Evolutionary conservation across 1,140 invertebrate genomes (phyloP).

Genomic region (Carcinoscorpius rotundicauda): DNA sequence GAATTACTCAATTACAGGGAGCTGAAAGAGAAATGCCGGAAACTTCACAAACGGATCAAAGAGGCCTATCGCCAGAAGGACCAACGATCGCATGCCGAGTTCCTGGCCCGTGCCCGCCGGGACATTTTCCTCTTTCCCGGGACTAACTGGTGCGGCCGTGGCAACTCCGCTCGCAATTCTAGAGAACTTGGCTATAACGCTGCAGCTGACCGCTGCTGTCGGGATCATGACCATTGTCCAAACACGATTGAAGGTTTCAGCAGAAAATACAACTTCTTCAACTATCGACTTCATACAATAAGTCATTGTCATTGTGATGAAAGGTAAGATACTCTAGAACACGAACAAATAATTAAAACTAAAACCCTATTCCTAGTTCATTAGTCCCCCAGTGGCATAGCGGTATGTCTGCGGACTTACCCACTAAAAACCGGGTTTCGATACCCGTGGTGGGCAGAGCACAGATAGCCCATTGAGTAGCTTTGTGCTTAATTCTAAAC

Average conservation of each 20-base stretch:
- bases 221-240: constrained; percentile 69
- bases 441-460: too few species aligned
- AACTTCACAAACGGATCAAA: constrained; percentile 22
- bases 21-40: constrained; percentile 24
- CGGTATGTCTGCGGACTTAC: too few species aligned
- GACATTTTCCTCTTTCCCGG: constrained; percentile 58
- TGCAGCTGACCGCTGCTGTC: constrained; percentile 65
- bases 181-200: constrained; percentile 61
- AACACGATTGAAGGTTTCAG: constrained; percentile 62
- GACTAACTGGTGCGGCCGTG: constrained; percentile 78
- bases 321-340: constrained; percentile 46
- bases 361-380: not conserved
- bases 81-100: not conserved
- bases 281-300: constrained; percentile 67
- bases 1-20: constrained; percentile 19
- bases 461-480: too few species aligned
- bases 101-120: constrained; percentile 11
- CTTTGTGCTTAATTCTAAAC: too few species aligned
- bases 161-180: constrained; percentile 56
- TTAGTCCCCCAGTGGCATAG: too few species aligned
- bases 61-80: constrained; percentile 4
- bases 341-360: not conserved
- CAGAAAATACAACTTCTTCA: constrained; percentile 63
- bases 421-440: too few species aligned
- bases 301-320: constrained; percentile 80